phyloP scores from a whole-genome alignment of 2,113 vertebrate genomes.

The Pluvialis apricaria region DNA sequence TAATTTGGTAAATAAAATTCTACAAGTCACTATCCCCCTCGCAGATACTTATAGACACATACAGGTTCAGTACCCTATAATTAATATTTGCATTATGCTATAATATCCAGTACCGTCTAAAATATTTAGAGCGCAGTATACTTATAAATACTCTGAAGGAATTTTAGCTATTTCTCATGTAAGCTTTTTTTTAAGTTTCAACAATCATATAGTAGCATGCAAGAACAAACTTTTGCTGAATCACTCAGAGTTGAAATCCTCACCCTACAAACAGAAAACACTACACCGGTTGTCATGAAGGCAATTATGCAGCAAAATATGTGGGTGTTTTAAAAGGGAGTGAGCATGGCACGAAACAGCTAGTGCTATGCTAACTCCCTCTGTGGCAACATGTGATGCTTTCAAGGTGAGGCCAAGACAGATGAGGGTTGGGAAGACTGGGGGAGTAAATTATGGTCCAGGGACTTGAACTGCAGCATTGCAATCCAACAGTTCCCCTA shows the following conservation, averaged over 20 bases:
- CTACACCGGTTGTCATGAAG: background rate
- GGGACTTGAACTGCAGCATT: background rate
- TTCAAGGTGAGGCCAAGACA: background rate
- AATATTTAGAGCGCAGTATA: background rate
- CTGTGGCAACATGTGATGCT: background rate
- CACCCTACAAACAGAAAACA: background rate
- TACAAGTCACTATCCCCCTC: background rate
- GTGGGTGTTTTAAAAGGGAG: background rate
- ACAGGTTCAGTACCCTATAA: background rate
- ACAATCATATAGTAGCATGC: background rate
- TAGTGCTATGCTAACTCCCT: background rate
- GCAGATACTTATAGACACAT: background rate
- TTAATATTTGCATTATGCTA: background rate
- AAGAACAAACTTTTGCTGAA: constrained; percentile 12
- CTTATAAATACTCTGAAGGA: background rate
- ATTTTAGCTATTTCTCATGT: background rate
- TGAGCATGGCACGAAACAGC: accelerated
- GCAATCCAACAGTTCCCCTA: background rate
- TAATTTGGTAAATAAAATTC: background rate
- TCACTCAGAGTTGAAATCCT: background rate
- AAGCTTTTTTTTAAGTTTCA: background rate
- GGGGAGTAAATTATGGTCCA: background rate
- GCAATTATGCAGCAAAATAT: background rate
- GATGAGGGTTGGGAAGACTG: background rate
- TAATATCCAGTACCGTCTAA: background rate